Base-by-base conservation (phyloP, 2,888 invertebrate species). In the Mylabris sibirica region DNA sequence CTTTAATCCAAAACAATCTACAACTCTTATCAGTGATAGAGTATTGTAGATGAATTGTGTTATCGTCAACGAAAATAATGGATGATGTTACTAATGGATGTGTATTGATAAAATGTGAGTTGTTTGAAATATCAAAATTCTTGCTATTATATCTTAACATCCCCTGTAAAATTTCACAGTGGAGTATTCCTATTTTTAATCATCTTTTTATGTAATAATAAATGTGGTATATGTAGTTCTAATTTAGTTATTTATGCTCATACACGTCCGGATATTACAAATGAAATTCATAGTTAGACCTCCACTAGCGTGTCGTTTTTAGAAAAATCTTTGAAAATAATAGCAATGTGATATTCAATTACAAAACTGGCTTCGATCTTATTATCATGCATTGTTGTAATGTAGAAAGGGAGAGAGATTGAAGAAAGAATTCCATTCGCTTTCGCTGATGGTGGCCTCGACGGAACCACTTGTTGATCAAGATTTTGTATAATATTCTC, bases 41-140 rank as follows among this genome's bases (percentile, higher is more conserved):
- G n/a, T 49, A 20, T 17, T 17, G 20, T 20, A 3, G 9, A 22
- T 57, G 3, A 24, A 57, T 22, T 24, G 3, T 57, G 57, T 24
- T 0, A 14, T 57, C 8, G 6, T 2, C 2, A n/a, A 14, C 14
- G n/a, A 4, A 6, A 85, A 90, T 91, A 85, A 90, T 91, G 89
- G 90, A 91, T 84, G 90, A 90, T 83, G 88, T 89, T 85, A 89
- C 89, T 84, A 90, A 90, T 86, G 90, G 91, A 79, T 90, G 91
- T 82, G 90, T 91, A 79, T 89, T 91, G 85, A 91, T 91, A 82
- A 91, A 91, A 87, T 91, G 91, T 91, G 88, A 91, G 91, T 90
- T 41, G 3, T 49, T 49, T 38, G 38, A 14, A n/a, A 4, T 41
- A n/a, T 59, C 34, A 62, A 63, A 41, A 65, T 63, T 63, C 63